Percentiles rank a stretch among this genome's conserved stretches.
These are phyloP conservation scores for Hydrotaea cyrtoneurina DNA, from an alignment of 2,888 invertebrate species.

Conservation along the genomic window DNA sequence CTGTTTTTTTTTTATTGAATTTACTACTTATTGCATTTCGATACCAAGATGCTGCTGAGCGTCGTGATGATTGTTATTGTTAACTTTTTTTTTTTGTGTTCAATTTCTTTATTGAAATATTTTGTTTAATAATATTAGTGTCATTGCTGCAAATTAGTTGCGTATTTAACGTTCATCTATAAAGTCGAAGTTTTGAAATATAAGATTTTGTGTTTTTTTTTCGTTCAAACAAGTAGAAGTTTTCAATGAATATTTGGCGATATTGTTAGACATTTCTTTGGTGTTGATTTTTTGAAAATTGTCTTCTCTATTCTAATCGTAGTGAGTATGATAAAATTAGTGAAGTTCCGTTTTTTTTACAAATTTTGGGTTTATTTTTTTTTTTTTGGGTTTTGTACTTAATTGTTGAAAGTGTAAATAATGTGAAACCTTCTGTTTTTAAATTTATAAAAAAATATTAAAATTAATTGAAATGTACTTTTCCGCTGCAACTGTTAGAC, in stretches of 20 bases:
- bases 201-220: background rate
- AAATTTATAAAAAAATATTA: too few species aligned
- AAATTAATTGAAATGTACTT: too few species aligned
- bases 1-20: background rate
- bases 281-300: background rate
- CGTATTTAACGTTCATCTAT: constrained; percentile 1
- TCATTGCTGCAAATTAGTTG: background rate
- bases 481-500: too few species aligned
- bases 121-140: constrained; percentile 1
- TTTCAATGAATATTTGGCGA: background rate
- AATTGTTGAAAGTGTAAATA: too few species aligned
- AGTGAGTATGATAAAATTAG: background rate
- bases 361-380: background rate
- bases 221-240: background rate
- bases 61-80: constrained; percentile 9
- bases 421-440: too few species aligned
- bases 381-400: background rate
- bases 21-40: constrained; percentile 22
- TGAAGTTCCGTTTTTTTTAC: background rate
- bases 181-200: constrained; percentile 18
- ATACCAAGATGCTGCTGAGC: background rate
- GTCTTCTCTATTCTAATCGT: too few species aligned
- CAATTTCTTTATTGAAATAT: constrained; percentile 1
- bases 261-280: background rate
- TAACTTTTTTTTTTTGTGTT: constrained; percentile 5